Evolutionary conservation across 2,113 vertebrate species (phyloP).

Genomic region (Chlorocebus sabaeus): DNA sequence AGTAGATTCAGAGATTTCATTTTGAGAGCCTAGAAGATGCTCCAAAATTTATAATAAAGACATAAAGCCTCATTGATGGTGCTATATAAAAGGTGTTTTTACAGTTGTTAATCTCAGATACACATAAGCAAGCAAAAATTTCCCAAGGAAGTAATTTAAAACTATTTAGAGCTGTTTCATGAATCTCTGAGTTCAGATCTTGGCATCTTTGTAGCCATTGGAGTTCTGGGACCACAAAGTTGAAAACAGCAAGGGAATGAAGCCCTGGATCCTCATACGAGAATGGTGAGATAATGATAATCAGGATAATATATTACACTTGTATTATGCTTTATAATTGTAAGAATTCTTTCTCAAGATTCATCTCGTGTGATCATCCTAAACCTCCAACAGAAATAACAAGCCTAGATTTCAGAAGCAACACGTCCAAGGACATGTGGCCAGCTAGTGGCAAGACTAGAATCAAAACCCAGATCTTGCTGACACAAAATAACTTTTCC

Average conservation of each 20-base stretch:
- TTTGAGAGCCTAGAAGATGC: background rate
- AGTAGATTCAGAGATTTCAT: background rate
- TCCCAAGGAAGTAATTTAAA: slow-evolving; percentile 5
- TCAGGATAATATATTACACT: background rate
- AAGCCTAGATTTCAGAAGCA: background rate
- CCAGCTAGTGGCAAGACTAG: background rate
- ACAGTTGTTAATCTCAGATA: background rate
- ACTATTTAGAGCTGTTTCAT: background rate
- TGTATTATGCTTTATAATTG: background rate
- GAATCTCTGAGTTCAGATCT: background rate
- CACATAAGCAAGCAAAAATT: background rate
- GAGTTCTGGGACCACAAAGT: background rate
- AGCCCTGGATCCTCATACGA: background rate
- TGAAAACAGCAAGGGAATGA: background rate
- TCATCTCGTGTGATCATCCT: background rate
- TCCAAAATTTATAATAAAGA: background rate
- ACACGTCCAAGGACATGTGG: background rate
- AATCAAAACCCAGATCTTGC: background rate
- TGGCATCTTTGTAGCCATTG: background rate
- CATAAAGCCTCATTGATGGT: background rate
- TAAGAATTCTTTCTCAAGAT: background rate
- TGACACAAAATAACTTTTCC: background rate
- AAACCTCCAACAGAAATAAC: background rate
- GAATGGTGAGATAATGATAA: background rate
- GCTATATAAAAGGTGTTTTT: background rate